A percentile compares a stretch with the other conserved stretches of the same genome.
Evolutionary conservation across 2,797 vertebrate species (phyloP).

Genomic region (Tachyglossus aculeatus): DNA sequence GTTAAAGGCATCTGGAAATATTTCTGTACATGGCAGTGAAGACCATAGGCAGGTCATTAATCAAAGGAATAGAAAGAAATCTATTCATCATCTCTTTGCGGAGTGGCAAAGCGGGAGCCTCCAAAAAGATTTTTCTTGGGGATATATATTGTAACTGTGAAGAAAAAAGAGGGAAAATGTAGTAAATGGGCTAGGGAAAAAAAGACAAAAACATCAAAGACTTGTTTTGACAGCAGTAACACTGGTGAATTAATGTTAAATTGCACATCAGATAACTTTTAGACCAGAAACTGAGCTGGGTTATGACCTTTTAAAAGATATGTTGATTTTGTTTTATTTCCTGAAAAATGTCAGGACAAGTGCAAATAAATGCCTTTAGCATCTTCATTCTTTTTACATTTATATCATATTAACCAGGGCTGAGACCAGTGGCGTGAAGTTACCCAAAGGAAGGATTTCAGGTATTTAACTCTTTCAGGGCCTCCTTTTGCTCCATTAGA

Average conservation of each 20-base stretch:
- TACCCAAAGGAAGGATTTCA: neutral
- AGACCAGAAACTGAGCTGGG: constrained; percentile 35
- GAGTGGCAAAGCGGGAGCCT: neutral
- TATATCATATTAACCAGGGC: constrained; percentile 23
- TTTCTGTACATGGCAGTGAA: no score
- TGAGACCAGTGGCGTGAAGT: constrained; percentile 9
- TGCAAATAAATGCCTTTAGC: constrained; percentile 63
- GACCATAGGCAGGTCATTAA: no score
- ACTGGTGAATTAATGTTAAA: constrained; percentile 25
- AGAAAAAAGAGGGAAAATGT: neutral
- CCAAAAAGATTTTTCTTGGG: neutral
- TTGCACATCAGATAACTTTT: constrained; percentile 30
- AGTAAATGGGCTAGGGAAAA: neutral
- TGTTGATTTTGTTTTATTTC: constrained; percentile 53
- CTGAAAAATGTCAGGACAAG: constrained; percentile 52
- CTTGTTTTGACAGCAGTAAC: neutral
- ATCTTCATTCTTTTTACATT: constrained; percentile 36
- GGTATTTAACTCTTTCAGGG: constrained; percentile 21
- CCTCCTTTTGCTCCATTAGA: neutral
- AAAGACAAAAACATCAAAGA: constrained; percentile 28
- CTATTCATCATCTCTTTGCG: neutral
- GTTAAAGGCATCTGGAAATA: no score
- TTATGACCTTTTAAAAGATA: constrained; percentile 60
- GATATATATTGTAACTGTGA: neutral
- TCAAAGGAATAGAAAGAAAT: neutral